These are phyloP conservation scores for Alectoris magna DNA, from an alignment of 2,797 vertebrate genomes.

Conservation along the genomic window DNA sequence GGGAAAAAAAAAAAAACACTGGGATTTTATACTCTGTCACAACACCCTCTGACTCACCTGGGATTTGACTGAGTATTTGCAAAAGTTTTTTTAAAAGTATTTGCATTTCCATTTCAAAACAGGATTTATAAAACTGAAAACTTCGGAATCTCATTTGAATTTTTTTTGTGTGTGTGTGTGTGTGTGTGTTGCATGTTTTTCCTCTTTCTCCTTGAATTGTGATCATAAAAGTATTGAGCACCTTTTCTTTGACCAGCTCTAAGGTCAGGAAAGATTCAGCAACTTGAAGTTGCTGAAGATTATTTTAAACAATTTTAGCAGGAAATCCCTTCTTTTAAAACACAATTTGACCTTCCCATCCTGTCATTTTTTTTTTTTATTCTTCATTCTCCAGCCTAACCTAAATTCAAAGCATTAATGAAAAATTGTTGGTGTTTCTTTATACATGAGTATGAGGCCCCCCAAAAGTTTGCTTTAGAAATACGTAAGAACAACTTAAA, in stretches of 20 bases:
- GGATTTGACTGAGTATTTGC: background rate
- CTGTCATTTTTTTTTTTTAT: background rate
- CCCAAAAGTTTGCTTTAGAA: background rate
- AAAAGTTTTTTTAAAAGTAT: background rate
- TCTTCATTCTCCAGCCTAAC: background rate
- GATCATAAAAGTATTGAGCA: background rate
- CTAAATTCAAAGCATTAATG: background rate
- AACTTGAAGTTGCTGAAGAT: background rate
- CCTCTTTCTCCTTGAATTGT: background rate
- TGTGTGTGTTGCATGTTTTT: background rate
- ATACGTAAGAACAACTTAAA: background rate
- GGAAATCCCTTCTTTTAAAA: background rate
- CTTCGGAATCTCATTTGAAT: background rate
- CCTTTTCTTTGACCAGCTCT: background rate
- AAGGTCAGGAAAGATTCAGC: background rate
- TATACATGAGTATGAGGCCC: background rate
- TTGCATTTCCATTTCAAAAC: background rate
- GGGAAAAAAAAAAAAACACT: background rate
- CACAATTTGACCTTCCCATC: background rate
- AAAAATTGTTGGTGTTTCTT: background rate
- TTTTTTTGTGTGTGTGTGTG: too few species aligned
- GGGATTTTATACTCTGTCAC: background rate
- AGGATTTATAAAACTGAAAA: background rate
- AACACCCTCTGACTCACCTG: background rate
- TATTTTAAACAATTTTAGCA: background rate